These are phyloP conservation scores for Patella caerulea DNA, from an alignment of 2,888 invertebrate species.

Conservation along the genomic window DNA sequence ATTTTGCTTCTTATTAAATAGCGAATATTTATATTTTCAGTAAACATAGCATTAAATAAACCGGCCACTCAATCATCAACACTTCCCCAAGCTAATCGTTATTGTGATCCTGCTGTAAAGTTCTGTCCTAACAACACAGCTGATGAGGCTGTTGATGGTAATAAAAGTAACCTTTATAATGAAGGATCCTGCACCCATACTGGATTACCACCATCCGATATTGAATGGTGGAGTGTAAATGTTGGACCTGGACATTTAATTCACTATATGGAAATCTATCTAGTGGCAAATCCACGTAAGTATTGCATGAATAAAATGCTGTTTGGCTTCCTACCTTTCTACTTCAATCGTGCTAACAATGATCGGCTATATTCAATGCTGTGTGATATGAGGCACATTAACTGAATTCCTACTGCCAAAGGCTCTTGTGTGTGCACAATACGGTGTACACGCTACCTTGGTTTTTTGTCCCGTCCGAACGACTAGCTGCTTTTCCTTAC, in stretches of 20 bases:
- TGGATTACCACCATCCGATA: not conserved
- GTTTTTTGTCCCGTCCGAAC: too few species aligned
- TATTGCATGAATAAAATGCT: not conserved
- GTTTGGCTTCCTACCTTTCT: too few species aligned
- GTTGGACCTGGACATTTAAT: slow-evolving; percentile 4
- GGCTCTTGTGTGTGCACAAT: too few species aligned
- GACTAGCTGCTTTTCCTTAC: too few species aligned
- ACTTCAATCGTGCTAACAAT: too few species aligned
- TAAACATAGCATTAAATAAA: not conserved
- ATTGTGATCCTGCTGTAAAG: not conserved
- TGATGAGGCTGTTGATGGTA: not conserved
- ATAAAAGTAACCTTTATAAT: not conserved
- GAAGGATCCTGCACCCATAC: not conserved
- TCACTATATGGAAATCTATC: not conserved
- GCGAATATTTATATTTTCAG: not conserved
- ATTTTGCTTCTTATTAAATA: too few species aligned
- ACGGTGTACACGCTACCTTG: too few species aligned
- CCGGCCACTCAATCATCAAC: not conserved
- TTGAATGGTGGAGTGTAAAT: slow-evolving; percentile 7
- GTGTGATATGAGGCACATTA: too few species aligned
- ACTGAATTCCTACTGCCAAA: too few species aligned
- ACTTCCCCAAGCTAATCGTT: not conserved
- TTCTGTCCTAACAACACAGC: not conserved
- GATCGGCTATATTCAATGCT: too few species aligned
- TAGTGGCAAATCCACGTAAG: not conserved